Evolutionary conservation across 2,113 vertebrate species (phyloP), one percentile per base, ranked within the genome.

Genomic region (Maccullochella peelii): DNA sequence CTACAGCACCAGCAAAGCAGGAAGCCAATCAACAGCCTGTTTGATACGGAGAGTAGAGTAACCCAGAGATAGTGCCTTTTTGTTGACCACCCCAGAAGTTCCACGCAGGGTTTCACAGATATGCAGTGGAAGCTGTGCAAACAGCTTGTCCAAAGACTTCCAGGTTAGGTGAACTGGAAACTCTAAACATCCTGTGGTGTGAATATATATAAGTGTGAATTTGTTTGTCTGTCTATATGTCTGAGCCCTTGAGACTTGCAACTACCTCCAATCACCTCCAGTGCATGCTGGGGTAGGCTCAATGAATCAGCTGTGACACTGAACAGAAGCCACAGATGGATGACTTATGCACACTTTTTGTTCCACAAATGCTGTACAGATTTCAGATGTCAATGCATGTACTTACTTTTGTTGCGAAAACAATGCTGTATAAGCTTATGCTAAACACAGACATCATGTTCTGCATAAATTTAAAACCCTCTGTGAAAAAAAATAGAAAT

Each of bases 121-220:
- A 59, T 61, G 10, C 44, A 61, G 20, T 57, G 21, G 62, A 68
- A 50, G 66, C 52, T 66, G 63, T 76, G 54, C 73, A 82, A 86
- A 86, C 54, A 69, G 79, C 76, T 69, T 80, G 75, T 85, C 68
- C 75, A 54, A 50, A 85, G 73, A 57, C 68, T 78, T 73, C 20
- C 63, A 36, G 57, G 57, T 72, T 72, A 42, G 65, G 38, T 86
- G 73, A 85, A 88, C 38, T 52, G 70, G 75, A 86, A 91, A 88
- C 2, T 67, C 55, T 73, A 85, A 80, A 86, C 50, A 70, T 66
- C 73, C 55, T 4, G 15, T 75, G 85, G 70, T 87, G 88, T 85
- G 86, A 85, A 71, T 77, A 38, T 38, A 38, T 38, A 38, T 38
- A 38, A 38, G 36, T 38, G 38, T 40, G 33, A 82, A 87, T 77